These are phyloP conservation scores for Noturus placidus DNA, from an alignment of 2,113 vertebrate species.

Conservation along the genomic window DNA sequence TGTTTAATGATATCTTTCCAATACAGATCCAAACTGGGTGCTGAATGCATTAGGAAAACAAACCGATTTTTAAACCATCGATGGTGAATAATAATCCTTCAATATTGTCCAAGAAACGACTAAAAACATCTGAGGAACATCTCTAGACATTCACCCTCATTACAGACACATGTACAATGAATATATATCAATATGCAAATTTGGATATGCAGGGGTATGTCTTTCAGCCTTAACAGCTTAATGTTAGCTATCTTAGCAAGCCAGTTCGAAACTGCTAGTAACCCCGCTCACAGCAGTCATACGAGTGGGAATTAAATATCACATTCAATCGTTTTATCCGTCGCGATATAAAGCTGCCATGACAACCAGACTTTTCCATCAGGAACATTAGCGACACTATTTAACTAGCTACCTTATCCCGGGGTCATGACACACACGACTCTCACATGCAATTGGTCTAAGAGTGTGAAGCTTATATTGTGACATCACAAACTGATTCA, in stretches of 20 bases:
- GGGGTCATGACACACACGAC: neutral
- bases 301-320: neutral
- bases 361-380: neutral
- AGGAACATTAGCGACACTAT: neutral
- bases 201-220: too few relatives aligned
- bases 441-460: too few relatives aligned
- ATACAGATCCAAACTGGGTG: neutral
- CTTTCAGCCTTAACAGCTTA: neutral
- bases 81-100: neutral
- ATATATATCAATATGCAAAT: neutral
- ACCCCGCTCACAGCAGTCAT: neutral
- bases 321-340: neutral
- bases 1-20: neutral
- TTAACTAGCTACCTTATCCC: neutral
- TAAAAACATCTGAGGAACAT: neutral
- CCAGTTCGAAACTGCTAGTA: neutral
- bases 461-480: too few relatives aligned
- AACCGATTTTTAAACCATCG: neutral
- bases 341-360: neutral
- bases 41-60: neutral
- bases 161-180: neutral
- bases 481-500: neutral
- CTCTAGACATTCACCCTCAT: neutral
- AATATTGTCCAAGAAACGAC: neutral
- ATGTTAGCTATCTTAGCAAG: neutral